phyloP scores from a whole-genome alignment of 1,140 invertebrate genomes.

The Babylonia areolata region DNA sequence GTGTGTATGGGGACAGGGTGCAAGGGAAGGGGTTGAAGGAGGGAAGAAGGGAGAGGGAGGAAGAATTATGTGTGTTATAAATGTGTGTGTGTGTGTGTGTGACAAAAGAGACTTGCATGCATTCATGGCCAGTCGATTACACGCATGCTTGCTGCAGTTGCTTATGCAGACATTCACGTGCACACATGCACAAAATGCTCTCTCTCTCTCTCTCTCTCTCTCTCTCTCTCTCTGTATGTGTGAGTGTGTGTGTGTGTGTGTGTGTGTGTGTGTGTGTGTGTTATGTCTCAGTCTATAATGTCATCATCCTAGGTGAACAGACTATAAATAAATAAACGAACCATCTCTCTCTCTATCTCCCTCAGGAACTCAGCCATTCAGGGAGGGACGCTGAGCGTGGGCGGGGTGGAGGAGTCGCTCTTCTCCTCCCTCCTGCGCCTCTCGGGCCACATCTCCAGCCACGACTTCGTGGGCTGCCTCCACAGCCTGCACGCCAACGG shows the following conservation, averaged over 20 bases:
- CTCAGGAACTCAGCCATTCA: constrained; percentile 23
- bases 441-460: constrained; percentile 91
- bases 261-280: no score
- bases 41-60: no score
- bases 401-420: constrained; percentile 87
- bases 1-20: not conserved
- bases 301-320: no score
- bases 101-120: no score
- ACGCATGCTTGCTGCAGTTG: not conserved
- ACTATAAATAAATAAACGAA: no score
- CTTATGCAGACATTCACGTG: not conserved
- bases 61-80: no score
- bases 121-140: no score
- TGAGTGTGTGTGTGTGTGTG: no score
- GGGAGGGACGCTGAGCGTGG: constrained; percentile 84
- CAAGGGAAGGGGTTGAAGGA: no score
- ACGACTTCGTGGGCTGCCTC: constrained; percentile 94
- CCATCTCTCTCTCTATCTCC: not conserved
- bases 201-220: constrained; percentile 20
- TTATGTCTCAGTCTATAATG: no score
- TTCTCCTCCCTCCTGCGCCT: constrained; percentile 88
- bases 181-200: no score
- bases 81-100: no score
- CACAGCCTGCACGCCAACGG: constrained; percentile 93
- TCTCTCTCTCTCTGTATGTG: not conserved